A percentile compares a stretch with the other conserved stretches of the same genome.
These are phyloP conservation scores for Willisornis vidua DNA, from an alignment of 2,113 vertebrate species.

Conservation along the genomic window DNA sequence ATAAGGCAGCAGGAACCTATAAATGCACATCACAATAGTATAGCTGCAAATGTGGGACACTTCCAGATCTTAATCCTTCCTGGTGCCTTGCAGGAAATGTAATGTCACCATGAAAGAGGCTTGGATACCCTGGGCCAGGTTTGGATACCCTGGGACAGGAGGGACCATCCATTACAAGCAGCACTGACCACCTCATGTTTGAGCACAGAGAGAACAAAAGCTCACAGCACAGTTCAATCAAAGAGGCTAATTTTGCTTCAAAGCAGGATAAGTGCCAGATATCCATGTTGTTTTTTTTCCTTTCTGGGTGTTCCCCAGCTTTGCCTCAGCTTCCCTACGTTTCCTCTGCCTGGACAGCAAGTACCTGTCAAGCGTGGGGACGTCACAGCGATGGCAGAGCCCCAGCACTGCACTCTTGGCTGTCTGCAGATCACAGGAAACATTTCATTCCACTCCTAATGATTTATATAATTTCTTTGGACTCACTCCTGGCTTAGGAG, in stretches of 20 bases:
- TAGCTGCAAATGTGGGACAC: not conserved
- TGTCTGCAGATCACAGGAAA: constrained; percentile 17
- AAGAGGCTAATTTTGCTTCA: not conserved
- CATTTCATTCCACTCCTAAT: constrained; percentile 9
- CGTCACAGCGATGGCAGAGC: not conserved
- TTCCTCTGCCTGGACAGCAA: not conserved
- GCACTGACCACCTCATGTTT: accelerated
- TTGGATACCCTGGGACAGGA: not conserved
- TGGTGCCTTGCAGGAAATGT: not conserved
- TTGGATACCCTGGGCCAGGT: not conserved
- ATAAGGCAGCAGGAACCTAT: not conserved
- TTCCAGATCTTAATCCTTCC: not conserved
- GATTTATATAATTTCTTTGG: constrained; percentile 35
- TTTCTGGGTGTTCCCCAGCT: not conserved
- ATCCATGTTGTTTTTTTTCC: not conserved
- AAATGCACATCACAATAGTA: not conserved
- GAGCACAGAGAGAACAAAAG: not conserved
- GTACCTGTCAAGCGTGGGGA: not conserved
- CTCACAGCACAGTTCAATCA: not conserved
- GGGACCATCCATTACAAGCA: not conserved
- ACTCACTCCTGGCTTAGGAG: not conserved
- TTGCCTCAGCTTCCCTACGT: accelerated
- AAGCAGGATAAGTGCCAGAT: not conserved
- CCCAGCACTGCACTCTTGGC: not conserved
- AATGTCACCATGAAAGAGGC: not conserved